Evolutionary conservation across 1,140 invertebrate species (phyloP).

Genomic region (Apis laboriosa): DNA sequence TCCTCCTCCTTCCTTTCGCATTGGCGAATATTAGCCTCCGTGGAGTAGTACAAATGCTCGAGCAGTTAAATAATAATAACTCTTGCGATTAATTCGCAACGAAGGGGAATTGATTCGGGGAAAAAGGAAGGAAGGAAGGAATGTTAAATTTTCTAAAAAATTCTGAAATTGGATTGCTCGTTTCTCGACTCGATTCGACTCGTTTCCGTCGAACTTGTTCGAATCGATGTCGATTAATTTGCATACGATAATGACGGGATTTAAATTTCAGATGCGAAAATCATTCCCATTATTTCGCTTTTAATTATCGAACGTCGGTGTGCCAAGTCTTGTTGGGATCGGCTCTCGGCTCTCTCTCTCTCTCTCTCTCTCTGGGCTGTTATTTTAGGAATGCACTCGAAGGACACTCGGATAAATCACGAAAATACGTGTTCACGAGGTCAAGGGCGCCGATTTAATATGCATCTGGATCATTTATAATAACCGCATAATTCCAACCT

Average conservation of each 20-base stretch:
- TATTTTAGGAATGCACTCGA: constrained; percentile 48
- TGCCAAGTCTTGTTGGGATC: constrained; percentile 42
- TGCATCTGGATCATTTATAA: constrained; percentile 9
- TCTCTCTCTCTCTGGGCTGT: neutral
- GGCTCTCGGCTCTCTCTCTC: too few relatives aligned
- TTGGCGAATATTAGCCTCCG: constrained; percentile 18
- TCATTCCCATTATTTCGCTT: neutral
- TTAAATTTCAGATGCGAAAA: neutral
- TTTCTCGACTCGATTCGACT: neutral
- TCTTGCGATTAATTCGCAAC: too few relatives aligned
- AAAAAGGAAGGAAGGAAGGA: too few relatives aligned
- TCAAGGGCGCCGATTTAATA: constrained; percentile 40
- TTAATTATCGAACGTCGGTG: constrained; percentile 39
- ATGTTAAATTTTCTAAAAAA: too few relatives aligned
- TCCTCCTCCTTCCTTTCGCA: constrained; percentile 20
- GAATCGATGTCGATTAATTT: neutral
- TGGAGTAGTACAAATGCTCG: neutral
- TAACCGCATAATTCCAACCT: neutral
- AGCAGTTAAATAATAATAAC: too few relatives aligned
- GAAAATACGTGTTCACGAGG: constrained; percentile 45
- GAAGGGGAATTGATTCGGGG: too few relatives aligned
- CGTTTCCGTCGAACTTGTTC: neutral
- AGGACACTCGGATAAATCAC: constrained; percentile 44
- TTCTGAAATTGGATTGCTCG: too few relatives aligned
- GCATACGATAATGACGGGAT: neutral